phyloP scores from a whole-genome alignment of 2,113 vertebrate genomes.

The Sturnus vulgaris region DNA sequence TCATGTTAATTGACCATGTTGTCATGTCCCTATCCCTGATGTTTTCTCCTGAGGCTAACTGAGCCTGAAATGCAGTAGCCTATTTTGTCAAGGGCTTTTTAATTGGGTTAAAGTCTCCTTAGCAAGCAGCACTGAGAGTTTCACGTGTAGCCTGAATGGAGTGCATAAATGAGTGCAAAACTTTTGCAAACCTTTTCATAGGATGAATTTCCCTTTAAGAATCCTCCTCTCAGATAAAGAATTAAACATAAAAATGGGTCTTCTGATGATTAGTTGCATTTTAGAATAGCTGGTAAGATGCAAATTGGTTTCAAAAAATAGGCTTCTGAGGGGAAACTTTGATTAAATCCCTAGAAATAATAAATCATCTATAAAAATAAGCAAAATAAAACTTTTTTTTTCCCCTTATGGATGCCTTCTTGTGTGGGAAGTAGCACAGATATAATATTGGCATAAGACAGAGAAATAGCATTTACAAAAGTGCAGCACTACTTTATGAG shows the following conservation, averaged over 20 bases:
- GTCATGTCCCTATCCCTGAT: background rate
- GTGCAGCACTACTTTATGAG: background rate
- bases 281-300: background rate
- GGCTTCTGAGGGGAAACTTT: conserved; percentile 16
- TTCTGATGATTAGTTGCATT: conserved; percentile 29
- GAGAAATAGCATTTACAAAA: conserved; percentile 14
- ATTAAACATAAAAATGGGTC: background rate
- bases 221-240: background rate
- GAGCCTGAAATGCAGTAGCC: background rate
- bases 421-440: background rate
- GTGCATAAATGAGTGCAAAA: background rate
- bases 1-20: conserved; percentile 23
- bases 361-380: conserved; percentile 26
- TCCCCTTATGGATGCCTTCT: background rate
- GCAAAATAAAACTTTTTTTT: background rate
- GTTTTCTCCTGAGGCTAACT: conserved; percentile 14
- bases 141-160: background rate
- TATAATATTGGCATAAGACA: background rate
- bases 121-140: background rate
- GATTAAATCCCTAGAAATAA: conserved; percentile 56
- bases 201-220: background rate
- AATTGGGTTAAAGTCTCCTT: conserved; percentile 6
- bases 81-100: conserved; percentile 12
- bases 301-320: conserved; percentile 59
- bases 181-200: background rate